phyloP scores from a whole-genome alignment of 2,797 vertebrate species.

The Macropus fuliginosus region DNA sequence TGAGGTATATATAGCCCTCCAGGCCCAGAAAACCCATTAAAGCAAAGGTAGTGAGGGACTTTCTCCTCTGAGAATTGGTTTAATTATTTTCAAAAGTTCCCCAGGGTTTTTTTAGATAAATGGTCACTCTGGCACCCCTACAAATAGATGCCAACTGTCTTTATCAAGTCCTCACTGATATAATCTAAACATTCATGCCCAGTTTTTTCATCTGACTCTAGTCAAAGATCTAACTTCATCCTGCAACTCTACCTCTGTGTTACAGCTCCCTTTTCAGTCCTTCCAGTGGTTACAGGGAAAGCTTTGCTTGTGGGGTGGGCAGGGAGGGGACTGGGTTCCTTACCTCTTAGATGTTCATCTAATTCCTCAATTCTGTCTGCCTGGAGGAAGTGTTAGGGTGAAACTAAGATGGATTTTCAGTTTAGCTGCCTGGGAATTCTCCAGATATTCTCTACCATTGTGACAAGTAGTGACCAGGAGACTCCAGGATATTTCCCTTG shows the following conservation, averaged over 20 bases:
- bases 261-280: not conserved
- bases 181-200: not conserved
- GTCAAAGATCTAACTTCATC: not conserved
- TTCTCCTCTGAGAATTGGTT: not conserved
- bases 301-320: not conserved
- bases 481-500: not conserved
- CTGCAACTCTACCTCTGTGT: not conserved
- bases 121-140: not conserved
- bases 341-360: not conserved
- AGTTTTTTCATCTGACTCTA: not conserved
- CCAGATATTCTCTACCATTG: not conserved
- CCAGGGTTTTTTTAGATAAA: not conserved
- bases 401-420: no score
- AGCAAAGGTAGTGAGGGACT: not conserved
- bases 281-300: not conserved
- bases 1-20: not conserved
- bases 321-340: not conserved
- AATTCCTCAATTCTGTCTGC: not conserved
- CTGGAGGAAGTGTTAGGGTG: no score
- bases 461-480: not conserved
- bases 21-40: not conserved
- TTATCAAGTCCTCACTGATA: not conserved
- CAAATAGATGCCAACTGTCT: no score
- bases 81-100: not conserved
- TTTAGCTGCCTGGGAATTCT: no score